Conservation (phyloP, 2,797 vertebrate genomes). For the Danio kyathit region DNA sequence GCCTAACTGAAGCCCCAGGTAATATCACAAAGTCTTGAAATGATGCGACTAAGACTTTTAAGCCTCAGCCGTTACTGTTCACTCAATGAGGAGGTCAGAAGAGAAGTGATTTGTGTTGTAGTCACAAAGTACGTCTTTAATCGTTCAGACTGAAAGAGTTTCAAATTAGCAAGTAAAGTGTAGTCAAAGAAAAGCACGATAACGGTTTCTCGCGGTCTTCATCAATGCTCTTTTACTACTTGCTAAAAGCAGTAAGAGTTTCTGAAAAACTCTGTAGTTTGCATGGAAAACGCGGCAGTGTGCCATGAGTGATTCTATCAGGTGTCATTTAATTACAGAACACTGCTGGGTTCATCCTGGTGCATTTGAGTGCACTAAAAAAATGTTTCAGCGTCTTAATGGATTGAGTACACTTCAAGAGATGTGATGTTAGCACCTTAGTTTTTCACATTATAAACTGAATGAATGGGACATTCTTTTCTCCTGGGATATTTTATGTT, state of each 20-base stretch:
- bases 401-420: slow-evolving; percentile 1
- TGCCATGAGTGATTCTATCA: background rate
- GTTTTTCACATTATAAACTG: background rate
- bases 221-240: background rate
- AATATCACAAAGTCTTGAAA: slow-evolving; percentile 41
- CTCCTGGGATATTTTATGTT: background rate
- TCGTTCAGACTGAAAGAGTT: slow-evolving; percentile 61
- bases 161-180: slow-evolving; percentile 38
- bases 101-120: slow-evolving; percentile 58
- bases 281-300: slow-evolving; percentile 6
- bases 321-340: slow-evolving; percentile 32
- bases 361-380: background rate
- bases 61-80: slow-evolving; percentile 8
- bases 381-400: background rate
- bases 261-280: slow-evolving; percentile 9
- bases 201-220: background rate
- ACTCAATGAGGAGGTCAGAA: slow-evolving; percentile 58
- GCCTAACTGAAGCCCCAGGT: slow-evolving; percentile 51
- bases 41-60: background rate
- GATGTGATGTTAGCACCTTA: background rate
- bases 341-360: background rate
- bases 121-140: slow-evolving; percentile 60
- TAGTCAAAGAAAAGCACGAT: slow-evolving; percentile 28
- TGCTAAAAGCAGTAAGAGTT: background rate
- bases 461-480: background rate